Evolutionary conservation across 2,113 vertebrate species (phyloP), one percentile per base, ranked within the genome.

Genomic region (Ictidomys tridecemlineatus): DNA sequence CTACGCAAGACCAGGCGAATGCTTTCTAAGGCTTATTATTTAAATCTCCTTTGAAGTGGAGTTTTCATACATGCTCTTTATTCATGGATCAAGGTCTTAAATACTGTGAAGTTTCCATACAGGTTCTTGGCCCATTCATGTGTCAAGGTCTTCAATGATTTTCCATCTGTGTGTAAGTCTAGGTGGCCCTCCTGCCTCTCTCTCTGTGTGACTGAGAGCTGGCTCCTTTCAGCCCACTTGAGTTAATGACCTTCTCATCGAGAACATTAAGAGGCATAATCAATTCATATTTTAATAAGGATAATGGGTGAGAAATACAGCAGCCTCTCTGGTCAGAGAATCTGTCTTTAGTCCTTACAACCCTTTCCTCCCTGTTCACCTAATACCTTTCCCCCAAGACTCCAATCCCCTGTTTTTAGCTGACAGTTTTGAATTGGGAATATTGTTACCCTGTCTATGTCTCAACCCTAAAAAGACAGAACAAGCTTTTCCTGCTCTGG

Each of bases 381-480:
- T 61, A 90, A 26, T 85, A 95, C 90, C 61, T 96, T 95, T 97
- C 87, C 76, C 34, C 70, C 37, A 73, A 85, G 93, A 94, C 39
- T 90, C 89, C 13, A 34, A 42, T 61, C 56, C 51, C 74, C n/a
- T 94, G 53, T 90, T 96, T 92, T 92, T 67, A 77, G 92, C 91
- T 94, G 94, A 93, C 95, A 87, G 53, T 73, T 97, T 93, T 63
- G 89, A 96, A 88, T 70, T 91, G n/a, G 88, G 92, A 94, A 93
- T 95, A 96, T 95, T 96, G 86, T 80, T 80, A 78, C 65, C 0
- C 0, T 87, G 67, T 86, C 91, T 79, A 83, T 0, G 0, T 58
- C 76, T 94, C 93, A 96, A 97, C 96, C 93, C 91, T 94, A 95
- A 93, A 96, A 97, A 97, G 70, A 85, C 9, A 94, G 72, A 96